Conservation (phyloP, 2,888 invertebrate species). For the Nymphalis c-album region DNA sequence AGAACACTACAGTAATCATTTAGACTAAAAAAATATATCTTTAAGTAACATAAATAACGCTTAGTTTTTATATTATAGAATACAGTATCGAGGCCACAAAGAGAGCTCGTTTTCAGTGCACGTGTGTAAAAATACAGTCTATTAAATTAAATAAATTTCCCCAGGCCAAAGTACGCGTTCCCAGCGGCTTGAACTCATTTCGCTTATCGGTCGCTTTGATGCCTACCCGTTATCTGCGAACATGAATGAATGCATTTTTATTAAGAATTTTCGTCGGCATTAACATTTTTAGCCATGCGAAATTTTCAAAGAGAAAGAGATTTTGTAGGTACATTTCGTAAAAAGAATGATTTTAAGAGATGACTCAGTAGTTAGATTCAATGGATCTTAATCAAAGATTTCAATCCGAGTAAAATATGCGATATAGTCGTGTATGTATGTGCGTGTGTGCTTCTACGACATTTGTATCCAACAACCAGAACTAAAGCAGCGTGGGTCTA, state of each 20-base stretch:
- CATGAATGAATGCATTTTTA: constrained; percentile 27
- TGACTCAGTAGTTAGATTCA: not conserved
- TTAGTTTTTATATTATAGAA: constrained; percentile 33
- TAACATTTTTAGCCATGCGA: constrained; percentile 20
- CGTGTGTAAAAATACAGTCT: constrained; percentile 37
- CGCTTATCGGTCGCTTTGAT: constrained; percentile 57
- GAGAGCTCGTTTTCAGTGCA: constrained; percentile 22
- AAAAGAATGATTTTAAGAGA: not conserved
- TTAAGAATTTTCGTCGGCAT: constrained; percentile 25
- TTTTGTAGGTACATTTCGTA: not conserved
- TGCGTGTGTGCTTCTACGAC: too few species aligned
- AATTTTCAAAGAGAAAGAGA: constrained; percentile 6
- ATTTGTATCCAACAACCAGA: too few species aligned
- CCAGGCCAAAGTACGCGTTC: constrained; percentile 51
- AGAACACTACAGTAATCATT: too few species aligned
- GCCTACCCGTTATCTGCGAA: constrained; percentile 40
- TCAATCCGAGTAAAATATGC: too few species aligned
- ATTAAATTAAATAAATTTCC: constrained; percentile 65
- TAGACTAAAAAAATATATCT: not conserved
- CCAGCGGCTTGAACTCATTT: constrained; percentile 61
- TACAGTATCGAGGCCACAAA: constrained; percentile 42
- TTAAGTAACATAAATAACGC: constrained; percentile 1
- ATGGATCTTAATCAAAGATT: too few species aligned
- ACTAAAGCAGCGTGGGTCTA: too few species aligned
- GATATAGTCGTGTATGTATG: too few species aligned